Percentiles rank a stretch among this genome's conserved stretches.
These are phyloP conservation scores for Selene dorsalis DNA, from an alignment of 2,797 vertebrate genomes.

Conservation along the genomic window DNA sequence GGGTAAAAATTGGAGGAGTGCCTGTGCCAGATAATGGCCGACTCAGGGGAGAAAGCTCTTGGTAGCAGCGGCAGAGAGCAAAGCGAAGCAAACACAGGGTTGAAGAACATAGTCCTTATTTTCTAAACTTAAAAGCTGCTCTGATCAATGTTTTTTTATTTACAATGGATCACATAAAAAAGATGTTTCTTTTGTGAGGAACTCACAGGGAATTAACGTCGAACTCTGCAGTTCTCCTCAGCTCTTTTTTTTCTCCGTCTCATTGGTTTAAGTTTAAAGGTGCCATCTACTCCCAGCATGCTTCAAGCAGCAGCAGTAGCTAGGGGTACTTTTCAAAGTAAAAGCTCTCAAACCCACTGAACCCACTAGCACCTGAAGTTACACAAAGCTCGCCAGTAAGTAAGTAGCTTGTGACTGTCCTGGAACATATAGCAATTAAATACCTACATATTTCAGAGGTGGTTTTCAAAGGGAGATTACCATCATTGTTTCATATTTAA, in stretches of 20 bases:
- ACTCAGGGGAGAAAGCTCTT: conserved; percentile 25
- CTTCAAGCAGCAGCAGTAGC: conserved; percentile 15
- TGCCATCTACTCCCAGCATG: neutral
- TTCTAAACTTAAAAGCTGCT: neutral
- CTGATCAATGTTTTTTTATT: conserved; percentile 3
- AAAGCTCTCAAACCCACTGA: neutral
- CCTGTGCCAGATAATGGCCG: conserved; percentile 48
- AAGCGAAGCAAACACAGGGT: conserved; percentile 4
- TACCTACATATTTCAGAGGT: neutral
- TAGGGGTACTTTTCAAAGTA: neutral
- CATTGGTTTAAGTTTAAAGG: neutral
- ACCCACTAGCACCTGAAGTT: neutral
- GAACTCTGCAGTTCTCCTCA: neutral
- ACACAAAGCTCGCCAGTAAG: neutral
- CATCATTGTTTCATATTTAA: too few species aligned
- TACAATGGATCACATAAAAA: conserved; percentile 16
- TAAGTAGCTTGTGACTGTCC: neutral
- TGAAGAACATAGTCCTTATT: neutral
- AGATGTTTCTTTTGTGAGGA: neutral
- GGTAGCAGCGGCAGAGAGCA: conserved; percentile 35
- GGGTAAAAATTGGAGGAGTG: conserved; percentile 57
- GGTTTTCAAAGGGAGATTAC: neutral
- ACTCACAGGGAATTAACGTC: neutral
- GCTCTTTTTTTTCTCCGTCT: neutral
- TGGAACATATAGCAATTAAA: neutral